phyloP scores from a whole-genome alignment of 1,140 invertebrate species.

The Caenorhabditis remanei region DNA sequence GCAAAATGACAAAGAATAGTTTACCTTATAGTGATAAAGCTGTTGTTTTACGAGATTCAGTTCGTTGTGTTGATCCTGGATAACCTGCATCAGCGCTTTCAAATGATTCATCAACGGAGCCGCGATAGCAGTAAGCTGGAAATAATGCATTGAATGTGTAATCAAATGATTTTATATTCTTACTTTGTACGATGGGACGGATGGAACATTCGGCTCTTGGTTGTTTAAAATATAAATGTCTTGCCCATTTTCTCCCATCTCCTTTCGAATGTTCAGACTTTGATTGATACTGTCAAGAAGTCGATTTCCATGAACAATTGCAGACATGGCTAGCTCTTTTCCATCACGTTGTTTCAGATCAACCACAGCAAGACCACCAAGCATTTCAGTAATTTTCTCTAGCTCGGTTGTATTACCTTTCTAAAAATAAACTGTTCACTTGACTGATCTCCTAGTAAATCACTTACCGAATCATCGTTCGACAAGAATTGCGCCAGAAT shows the following conservation, averaged over 20 bases:
- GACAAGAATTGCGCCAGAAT: conserved; percentile 72
- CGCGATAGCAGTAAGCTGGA: conserved; percentile 66
- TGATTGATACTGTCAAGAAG: conserved; percentile 75
- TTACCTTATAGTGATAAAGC: conserved; percentile 68
- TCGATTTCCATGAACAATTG: conserved; percentile 77
- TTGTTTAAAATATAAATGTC: conserved; percentile 40
- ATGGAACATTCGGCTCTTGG: conserved; percentile 64
- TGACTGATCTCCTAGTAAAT: conserved; percentile 25
- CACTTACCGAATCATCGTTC: conserved; percentile 67
- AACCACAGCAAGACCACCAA: conserved; percentile 72
- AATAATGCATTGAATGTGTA: neutral
- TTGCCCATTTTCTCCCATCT: conserved; percentile 42
- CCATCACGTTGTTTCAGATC: conserved; percentile 75
- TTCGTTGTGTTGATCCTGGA: conserved; percentile 67
- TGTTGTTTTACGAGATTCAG: conserved; percentile 63
- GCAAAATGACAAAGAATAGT: neutral
- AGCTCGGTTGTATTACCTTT: conserved; percentile 68
- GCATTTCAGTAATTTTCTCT: conserved; percentile 71
- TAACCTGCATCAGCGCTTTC: conserved; percentile 69
- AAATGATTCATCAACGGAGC: conserved; percentile 69
- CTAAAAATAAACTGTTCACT: conserved; percentile 30
- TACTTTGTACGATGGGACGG: conserved; percentile 67
- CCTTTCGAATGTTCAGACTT: conserved; percentile 62
- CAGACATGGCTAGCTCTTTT: conserved; percentile 76
- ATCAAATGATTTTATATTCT: neutral